Percentiles rank a stretch among this genome's conserved stretches.
Evolutionary conservation across 2,888 invertebrate genomes (phyloP).

Genomic region (Cephus pulcher): DNA sequence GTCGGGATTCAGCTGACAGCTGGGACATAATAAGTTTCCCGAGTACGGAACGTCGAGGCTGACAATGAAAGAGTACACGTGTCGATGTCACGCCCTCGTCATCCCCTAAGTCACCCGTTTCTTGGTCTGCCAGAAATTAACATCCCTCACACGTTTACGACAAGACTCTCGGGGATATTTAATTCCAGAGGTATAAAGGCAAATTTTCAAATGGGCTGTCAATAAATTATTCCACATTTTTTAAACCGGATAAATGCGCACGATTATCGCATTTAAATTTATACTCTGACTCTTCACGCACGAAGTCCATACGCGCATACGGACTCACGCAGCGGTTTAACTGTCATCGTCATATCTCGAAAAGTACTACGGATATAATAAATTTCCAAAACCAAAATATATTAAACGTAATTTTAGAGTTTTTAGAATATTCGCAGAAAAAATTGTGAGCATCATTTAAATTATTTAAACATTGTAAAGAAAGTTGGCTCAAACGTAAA

Average conservation of each 20-base stretch:
- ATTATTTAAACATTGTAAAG: too few species aligned
- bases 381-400: too few species aligned
- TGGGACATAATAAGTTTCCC: neutral
- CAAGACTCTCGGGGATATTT: neutral
- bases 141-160: neutral
- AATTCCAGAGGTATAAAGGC: neutral
- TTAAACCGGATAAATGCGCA: neutral
- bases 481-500: neutral
- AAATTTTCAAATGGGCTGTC: neutral
- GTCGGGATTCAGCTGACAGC: neutral
- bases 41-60: neutral
- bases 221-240: neutral
- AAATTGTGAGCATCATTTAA: too few species aligned
- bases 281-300: neutral
- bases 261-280: neutral
- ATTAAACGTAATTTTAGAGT: too few species aligned
- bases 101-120: neutral
- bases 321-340: too few species aligned
- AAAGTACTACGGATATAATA: too few species aligned
- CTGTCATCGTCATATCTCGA: too few species aligned
- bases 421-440: too few species aligned
- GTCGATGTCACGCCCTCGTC: constrained; percentile 2
- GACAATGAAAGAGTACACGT: neutral
- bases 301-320: neutral
- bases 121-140: neutral